Base-by-base conservation (phyloP, 2,888 invertebrate species). In the Hermaeophaga mercurialis region DNA sequence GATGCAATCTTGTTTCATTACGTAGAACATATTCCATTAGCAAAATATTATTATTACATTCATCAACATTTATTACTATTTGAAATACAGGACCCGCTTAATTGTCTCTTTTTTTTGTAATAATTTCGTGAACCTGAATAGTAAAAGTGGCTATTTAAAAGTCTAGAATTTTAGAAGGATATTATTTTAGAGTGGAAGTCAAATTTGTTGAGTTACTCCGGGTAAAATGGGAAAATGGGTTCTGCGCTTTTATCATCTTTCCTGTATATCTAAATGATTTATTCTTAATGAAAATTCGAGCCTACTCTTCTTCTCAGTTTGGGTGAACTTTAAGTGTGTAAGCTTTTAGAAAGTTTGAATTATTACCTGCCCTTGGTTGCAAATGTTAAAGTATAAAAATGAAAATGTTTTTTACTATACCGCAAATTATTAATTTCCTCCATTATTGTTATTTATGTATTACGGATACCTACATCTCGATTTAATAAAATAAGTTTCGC, bases 251-350 rank as follows among this genome's bases (percentile, higher is more conserved):
- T 48, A 39, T 18, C 38, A 39, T 38, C 4, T 38, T 38, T 48
- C 26, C 28, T 7, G 26, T 38, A 14, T 11, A 48, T 38, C 28
- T 38, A 26, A 48, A 28, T 48, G 48, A 48, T 48, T 48, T 48
- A 48, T 48, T 48, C 48, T 26, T 48, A 38, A 39, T 48, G 48
- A 48, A 48, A 48, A 48, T 26, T 36, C 47, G n/a, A 17, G 24
- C 36, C 28, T 26, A 28, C 7, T 38, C 26, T 28, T 38, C 19
- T 24, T 47, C n/a, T 19, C 9, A 8, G 4, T 11, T 14, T 11
- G 19, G 1, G 12, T 45, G 8, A 17, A 18, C 5, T 31, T 45
- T 17, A 15, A 15, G 5, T 18, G 39, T 39, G 26, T 41, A 22
- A 22, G 22, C 34, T 46, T 46, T 46, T 22, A 46, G n/a, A 46